Conservation (phyloP, 2,113 vertebrate genomes). For the Hippocampus mohnikei region DNA sequence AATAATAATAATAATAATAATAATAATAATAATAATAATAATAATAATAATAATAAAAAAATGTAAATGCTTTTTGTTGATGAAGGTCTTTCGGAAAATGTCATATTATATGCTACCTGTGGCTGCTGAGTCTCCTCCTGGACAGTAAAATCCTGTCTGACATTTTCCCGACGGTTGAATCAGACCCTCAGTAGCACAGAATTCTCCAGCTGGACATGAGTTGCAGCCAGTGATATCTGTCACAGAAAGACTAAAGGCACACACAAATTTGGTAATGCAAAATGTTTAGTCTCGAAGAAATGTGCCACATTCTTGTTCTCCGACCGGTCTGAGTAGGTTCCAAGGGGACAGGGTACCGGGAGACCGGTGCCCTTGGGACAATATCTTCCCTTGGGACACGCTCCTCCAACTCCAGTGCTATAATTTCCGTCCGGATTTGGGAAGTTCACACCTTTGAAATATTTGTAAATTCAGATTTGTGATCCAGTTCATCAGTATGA, state of each 20-base stretch:
- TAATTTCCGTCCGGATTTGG: constrained; percentile 72
- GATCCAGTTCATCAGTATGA: not conserved
- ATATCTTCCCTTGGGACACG: constrained; percentile 83
- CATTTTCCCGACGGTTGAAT: constrained; percentile 79
- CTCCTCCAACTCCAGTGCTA: constrained; percentile 75
- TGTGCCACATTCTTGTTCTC: not conserved
- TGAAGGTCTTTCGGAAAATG: no score
- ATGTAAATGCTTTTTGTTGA: no score
- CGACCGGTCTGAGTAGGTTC: constrained; percentile 85
- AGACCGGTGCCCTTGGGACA: constrained; percentile 80
- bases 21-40: no score
- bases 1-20: no score
- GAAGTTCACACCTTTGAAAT: constrained; percentile 72
- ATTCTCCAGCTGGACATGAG: constrained; percentile 76
- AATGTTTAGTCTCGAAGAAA: not conserved
- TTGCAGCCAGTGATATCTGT: constrained; percentile 71
- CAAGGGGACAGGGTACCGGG: constrained; percentile 79
- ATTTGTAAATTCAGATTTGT: constrained; percentile 5
- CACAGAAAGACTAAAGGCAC: constrained; percentile 72
- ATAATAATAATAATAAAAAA: no score
- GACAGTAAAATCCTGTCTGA: constrained; percentile 81
- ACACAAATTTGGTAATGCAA: not conserved
- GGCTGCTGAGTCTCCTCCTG: constrained; percentile 67
- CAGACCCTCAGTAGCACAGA: constrained; percentile 78
- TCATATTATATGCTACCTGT: constrained; percentile 52